A percentile compares a stretch with the other conserved stretches of the same genome.
phyloP scores from a whole-genome alignment of 2,888 invertebrate genomes.

The Entomobrya multifasciata region DNA sequence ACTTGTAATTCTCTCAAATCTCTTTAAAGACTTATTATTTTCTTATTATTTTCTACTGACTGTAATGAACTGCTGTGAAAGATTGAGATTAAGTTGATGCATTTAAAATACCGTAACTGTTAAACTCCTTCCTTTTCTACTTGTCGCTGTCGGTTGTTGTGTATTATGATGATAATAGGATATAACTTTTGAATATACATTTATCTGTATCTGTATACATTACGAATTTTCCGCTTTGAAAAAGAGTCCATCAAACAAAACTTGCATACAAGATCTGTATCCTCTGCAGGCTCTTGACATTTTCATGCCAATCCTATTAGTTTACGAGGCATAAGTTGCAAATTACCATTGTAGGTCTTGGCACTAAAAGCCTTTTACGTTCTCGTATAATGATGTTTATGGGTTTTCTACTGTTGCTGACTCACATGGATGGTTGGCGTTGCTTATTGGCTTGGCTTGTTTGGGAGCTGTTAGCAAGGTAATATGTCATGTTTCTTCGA shows the following conservation, averaged over 20 bases:
- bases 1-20: constrained; percentile 59
- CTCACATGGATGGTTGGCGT: constrained; percentile 31
- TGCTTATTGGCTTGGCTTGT: constrained; percentile 27
- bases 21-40: constrained; percentile 54
- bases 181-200: background rate
- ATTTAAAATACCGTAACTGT: constrained; percentile 69
- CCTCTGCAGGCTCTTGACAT: constrained; percentile 64
- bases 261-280: constrained; percentile 31
- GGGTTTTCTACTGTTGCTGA: background rate
- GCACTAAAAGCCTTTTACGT: constrained; percentile 66
- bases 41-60: constrained; percentile 18
- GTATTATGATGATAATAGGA: constrained; percentile 34
- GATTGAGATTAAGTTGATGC: constrained; percentile 61
- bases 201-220: background rate
- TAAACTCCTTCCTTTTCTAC: constrained; percentile 53
- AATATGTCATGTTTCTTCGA: constrained; percentile 67
- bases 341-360: constrained; percentile 70
- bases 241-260: too few species aligned
- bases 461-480: constrained; percentile 70
- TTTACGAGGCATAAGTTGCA: constrained; percentile 70
- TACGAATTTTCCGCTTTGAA: background rate
- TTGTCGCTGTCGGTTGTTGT: constrained; percentile 40
- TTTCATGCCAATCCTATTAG: constrained; percentile 72
- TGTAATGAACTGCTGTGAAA: constrained; percentile 41
- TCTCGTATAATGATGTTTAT: constrained; percentile 52